Evolutionary conservation across 35 echinoderm and acorn worm genomes (phyloP).

Genomic region (Apostichopus parvimensis): DNA sequence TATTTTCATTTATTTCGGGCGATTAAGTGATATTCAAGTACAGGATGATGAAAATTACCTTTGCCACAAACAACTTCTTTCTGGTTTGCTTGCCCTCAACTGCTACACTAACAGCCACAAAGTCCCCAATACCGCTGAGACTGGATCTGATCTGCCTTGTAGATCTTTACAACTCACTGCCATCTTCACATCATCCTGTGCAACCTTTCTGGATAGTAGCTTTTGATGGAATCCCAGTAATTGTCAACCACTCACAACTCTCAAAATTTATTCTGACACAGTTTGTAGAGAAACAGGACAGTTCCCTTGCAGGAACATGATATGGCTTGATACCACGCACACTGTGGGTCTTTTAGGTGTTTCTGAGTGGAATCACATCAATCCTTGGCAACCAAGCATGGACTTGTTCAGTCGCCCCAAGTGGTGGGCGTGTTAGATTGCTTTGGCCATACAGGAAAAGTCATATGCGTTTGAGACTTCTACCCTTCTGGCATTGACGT

Average conservation of each 20-base stretch:
- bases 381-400: background rate
- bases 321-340: background rate
- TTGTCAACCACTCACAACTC: too few relatives aligned
- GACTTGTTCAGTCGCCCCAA: background rate
- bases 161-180: too few relatives aligned
- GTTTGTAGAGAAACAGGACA: background rate
- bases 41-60: background rate
- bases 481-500: conserved; percentile 18
- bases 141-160: too few relatives aligned
- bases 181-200: too few relatives aligned
- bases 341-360: background rate
- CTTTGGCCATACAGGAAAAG: too few relatives aligned
- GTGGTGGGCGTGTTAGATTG: too few relatives aligned
- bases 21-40: background rate
- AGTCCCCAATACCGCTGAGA: background rate
- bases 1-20: too few relatives aligned
- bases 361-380: background rate
- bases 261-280: background rate
- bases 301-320: background rate
- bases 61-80: background rate
- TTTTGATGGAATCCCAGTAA: too few relatives aligned
- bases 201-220: too few relatives aligned
- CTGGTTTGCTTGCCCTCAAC: background rate
- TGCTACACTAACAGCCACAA: background rate
- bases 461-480: background rate